These are phyloP conservation scores for Hymenopus coronatus DNA, from an alignment of 2,888 invertebrate species.

Conservation along the genomic window DNA sequence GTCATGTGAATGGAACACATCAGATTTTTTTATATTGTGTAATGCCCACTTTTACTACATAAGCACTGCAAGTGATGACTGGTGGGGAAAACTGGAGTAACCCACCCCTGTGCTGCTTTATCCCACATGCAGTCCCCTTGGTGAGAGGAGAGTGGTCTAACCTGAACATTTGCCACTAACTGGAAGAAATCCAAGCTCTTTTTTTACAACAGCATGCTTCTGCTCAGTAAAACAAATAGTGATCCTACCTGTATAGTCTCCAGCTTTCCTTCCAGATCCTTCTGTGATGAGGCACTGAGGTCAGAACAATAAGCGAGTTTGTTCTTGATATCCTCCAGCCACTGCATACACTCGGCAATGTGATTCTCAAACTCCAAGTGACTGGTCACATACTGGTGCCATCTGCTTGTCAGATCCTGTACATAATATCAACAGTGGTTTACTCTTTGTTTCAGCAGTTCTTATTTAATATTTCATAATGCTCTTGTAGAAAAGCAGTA, in stretches of 20 bases:
- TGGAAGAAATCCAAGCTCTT: no score
- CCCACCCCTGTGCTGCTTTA: no score
- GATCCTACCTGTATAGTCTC: conserved; percentile 60
- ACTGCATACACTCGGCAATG: conserved; percentile 73
- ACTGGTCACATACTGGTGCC: conserved; percentile 86
- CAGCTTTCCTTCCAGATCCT: conserved; percentile 81
- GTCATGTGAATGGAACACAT: no score
- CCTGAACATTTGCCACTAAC: no score
- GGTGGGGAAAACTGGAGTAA: no score
- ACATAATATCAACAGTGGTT: not conserved
- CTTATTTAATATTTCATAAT: not conserved
- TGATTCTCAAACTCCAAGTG: conserved; percentile 86
- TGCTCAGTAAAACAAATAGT: no score
- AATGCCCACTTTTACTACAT: no score
- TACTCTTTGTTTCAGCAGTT: not conserved
- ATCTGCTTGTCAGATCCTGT: conserved; percentile 77
- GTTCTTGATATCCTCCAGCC: conserved; percentile 78
- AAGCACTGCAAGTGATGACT: no score
- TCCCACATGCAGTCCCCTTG: no score
- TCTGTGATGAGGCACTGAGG: conserved; percentile 74
- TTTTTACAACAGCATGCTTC: no score
- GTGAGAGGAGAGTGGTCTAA: no score
- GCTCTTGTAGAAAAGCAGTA: not conserved
- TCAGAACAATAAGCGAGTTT: conserved; percentile 87
- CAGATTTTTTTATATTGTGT: no score